These are phyloP conservation scores for Andricus curvator DNA, from an alignment of 2,888 invertebrate genomes.

Conservation along the genomic window DNA sequence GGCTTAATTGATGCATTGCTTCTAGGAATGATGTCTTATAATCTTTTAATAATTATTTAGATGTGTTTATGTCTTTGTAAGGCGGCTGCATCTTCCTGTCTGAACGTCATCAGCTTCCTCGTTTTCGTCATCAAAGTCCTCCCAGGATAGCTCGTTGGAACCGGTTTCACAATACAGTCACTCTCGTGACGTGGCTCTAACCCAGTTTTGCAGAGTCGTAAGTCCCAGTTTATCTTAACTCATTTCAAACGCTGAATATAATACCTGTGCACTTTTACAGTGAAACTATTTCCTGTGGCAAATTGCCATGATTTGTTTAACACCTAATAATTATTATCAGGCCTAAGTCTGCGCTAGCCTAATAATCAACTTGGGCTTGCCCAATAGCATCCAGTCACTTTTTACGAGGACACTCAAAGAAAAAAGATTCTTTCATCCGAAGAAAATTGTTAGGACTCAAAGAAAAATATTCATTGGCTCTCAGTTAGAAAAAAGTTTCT, in stretches of 20 bases:
- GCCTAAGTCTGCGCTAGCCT: background rate
- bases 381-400: background rate
- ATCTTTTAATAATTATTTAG: background rate
- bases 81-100: conserved; percentile 9
- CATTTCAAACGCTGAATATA: conserved; percentile 11
- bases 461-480: too few relatives aligned
- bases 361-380: background rate
- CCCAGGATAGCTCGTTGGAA: conserved; percentile 57
- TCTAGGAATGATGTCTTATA: background rate
- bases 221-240: conserved; percentile 23
- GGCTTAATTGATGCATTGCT: background rate
- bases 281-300: background rate
- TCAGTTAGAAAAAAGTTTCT: too few relatives aligned
- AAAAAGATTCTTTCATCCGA: too few relatives aligned
- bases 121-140: conserved; percentile 55
- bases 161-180: conserved; percentile 58
- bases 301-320: background rate
- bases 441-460: too few relatives aligned
- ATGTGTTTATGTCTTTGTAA: background rate
- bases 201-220: conserved; percentile 27
- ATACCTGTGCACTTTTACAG: conserved; percentile 2
- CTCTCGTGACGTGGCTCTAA: conserved; percentile 51
- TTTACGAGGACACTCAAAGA: background rate
- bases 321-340: conserved; percentile 1
- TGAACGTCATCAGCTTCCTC: conserved; percentile 52